A percentile compares a stretch with the other conserved stretches of the same genome.
Conservation (phyloP, 2,888 invertebrate genomes). For the Zonitis immaculata region DNA sequence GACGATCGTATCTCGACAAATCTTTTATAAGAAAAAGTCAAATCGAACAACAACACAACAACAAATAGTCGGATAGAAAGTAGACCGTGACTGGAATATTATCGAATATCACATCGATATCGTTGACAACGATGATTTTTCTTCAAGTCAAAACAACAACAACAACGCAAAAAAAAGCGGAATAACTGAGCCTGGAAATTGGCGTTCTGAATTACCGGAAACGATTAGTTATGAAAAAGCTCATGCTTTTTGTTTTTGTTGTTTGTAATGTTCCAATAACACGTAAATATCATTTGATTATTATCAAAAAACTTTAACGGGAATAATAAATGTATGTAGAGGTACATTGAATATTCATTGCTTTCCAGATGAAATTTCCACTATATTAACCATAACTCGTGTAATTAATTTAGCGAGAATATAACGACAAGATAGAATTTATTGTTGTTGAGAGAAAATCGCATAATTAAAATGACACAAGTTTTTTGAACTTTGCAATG, state of each 20-base stretch:
- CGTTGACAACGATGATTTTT: constrained; percentile 2
- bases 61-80: constrained; percentile 30
- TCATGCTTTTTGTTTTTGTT: too few relatives aligned
- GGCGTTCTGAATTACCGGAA: constrained; percentile 22
- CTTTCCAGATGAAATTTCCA: not conserved
- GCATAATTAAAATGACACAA: not conserved
- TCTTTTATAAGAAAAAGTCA: constrained; percentile 16
- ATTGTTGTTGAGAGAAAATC: not conserved
- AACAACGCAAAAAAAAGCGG: not conserved
- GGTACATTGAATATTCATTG: not conserved
- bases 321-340: not conserved
- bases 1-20: constrained; percentile 28
- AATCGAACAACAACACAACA: constrained; percentile 16
- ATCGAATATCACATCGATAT: not conserved
- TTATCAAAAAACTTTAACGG: too few relatives aligned
- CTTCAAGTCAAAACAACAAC: too few relatives aligned
- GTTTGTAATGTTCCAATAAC: too few relatives aligned
- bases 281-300: too few relatives aligned
- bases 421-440: not conserved
- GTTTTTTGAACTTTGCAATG: not conserved
- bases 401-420: not conserved
- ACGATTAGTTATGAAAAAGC: too few relatives aligned
- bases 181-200: constrained; percentile 15
- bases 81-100: constrained; percentile 30
- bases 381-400: not conserved